Percentiles rank a stretch among this genome's conserved stretches.
phyloP scores from a whole-genome alignment of 2,797 vertebrate species.

The Lindbergichthys nudifrons region DNA sequence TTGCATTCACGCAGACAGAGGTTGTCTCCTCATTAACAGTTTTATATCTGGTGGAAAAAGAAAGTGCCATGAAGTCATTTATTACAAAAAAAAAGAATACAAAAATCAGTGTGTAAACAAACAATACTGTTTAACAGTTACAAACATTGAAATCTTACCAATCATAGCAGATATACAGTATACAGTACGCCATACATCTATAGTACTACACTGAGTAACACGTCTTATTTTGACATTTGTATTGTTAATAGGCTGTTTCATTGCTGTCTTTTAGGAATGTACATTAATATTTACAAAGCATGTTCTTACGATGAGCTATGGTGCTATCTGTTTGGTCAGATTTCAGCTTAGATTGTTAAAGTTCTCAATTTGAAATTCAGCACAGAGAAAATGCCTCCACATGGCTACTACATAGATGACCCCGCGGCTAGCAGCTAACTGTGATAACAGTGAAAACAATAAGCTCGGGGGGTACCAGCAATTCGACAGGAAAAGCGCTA shows the following conservation, averaged over 20 bases:
- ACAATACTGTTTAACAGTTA: constrained; percentile 3
- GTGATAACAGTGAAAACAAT: no score
- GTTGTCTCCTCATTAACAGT: constrained; percentile 33
- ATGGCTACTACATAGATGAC: no score
- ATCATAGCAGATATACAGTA: background rate
- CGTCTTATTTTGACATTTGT: no score
- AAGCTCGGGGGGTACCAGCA: no score
- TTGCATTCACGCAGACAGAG: constrained; percentile 32
- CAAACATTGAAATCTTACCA: background rate
- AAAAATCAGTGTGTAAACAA: constrained; percentile 8
- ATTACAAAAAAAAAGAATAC: background rate
- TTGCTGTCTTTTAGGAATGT: background rate
- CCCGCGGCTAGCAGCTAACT: no score
- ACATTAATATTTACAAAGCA: background rate
- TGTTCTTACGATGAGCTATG: background rate
- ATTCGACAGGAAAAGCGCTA: no score
- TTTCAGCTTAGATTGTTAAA: background rate
- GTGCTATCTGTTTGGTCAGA: background rate
- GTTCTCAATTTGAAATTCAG: no score
- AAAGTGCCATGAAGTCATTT: constrained; percentile 4
- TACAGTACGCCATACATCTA: background rate
- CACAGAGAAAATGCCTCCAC: no score
- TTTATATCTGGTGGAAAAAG: constrained; percentile 22
- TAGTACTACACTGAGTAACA: constrained; percentile 5
- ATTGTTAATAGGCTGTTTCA: background rate